phyloP scores from a whole-genome alignment of 1,140 invertebrate genomes.

The Temnothorax curvispinosus region DNA sequence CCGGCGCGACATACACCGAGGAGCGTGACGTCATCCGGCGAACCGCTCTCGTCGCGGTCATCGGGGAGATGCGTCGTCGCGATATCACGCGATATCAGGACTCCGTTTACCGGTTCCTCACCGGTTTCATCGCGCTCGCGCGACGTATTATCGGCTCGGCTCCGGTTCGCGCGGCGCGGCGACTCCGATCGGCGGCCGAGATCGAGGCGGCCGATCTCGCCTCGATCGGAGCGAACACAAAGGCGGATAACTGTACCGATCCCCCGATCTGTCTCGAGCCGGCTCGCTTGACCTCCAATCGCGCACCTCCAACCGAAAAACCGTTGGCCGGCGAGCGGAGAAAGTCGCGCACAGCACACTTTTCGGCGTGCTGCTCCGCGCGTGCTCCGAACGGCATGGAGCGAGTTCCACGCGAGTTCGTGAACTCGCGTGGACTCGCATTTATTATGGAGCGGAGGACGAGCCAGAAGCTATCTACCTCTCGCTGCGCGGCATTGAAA shows the following conservation, averaged over 20 bases:
- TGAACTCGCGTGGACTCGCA: background rate
- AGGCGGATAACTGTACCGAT: conserved; percentile 61
- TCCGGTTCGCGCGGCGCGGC: too few species aligned
- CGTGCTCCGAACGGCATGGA: background rate
- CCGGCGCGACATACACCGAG: background rate
- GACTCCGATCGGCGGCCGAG: background rate
- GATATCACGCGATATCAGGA: background rate
- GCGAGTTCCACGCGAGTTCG: background rate
- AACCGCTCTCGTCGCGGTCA: background rate
- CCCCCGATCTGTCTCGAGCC: conserved; percentile 24
- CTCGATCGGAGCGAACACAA: background rate
- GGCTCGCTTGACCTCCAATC: conserved; percentile 68
- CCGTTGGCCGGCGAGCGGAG: conserved; percentile 73
- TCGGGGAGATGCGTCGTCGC: background rate
- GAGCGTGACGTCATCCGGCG: conserved; percentile 22
- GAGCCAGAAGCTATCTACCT: background rate
- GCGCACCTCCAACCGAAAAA: conserved; percentile 65
- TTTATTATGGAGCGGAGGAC: background rate
- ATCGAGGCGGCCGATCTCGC: conserved; percentile 12
- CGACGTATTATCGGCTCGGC: background rate
- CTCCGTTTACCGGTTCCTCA: background rate
- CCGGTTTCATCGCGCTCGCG: background rate
- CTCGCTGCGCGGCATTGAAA: background rate
- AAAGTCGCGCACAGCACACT: conserved; percentile 76
- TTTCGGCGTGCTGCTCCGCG: conserved; percentile 37